Base-by-base conservation (phyloP, 2,113 vertebrate genomes). In the Hemibagrus wyckioides region DNA sequence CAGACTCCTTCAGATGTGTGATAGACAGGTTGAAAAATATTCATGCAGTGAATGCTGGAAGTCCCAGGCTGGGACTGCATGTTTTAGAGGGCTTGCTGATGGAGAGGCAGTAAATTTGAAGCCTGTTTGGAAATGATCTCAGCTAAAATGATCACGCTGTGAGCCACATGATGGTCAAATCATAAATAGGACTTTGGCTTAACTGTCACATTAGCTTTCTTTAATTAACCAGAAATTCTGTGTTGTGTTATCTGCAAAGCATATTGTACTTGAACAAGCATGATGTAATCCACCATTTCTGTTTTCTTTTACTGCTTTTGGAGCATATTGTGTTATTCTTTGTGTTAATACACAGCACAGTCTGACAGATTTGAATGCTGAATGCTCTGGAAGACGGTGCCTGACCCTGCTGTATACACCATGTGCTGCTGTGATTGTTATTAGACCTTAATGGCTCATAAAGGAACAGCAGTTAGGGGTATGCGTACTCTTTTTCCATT, bases 381-480 rank as follows among this genome's bases (percentile, higher is more conserved):
- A 50, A 10, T 30, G 28, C 44, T 52, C 28, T 79, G 7, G n/a
- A 52, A 79, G 28, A 79, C 21, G 19, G 54, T n/a, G 33, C 36
- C 79, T 59, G 59, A 65, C 63, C 28, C 41, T 50, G 61, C 48
- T 69, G 63, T 65, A 48, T 25, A 57, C 67, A 77, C 39, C 28
- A 57, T 15, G 25, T 82, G 79, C 50, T 86, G 63, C 79, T 63
- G 80, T 44, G 67, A 71, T 83, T 36, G 13, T 65, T 83, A 52
- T 75, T 63, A 87, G 69, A 39, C 86, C 39, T 28, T n/a, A 59
- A 39, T 28, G 61, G 69, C 71, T 82, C 77, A 59, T 57, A 81
- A 86, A 81, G 39, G 63, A 82, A 30, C 63, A 59, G 48, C 50
- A 33, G n/a, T 28, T 30, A 33, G n/a, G 19, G 17, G 25, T 19